Evolutionary conservation across 2,113 vertebrate species (phyloP).

Genomic region (Sterrhoptilus dennistouni): DNA sequence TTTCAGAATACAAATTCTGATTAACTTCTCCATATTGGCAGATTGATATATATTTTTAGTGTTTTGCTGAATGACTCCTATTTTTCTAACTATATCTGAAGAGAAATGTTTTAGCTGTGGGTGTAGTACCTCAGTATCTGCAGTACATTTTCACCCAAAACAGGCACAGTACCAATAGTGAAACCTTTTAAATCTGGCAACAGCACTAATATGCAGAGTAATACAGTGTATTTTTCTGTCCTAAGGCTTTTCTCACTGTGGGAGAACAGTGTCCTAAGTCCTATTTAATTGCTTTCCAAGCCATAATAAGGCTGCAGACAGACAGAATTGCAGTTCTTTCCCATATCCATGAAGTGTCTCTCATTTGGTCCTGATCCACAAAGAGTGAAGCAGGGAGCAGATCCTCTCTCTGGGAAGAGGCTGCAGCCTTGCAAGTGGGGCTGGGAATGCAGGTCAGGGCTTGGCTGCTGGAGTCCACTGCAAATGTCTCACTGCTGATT

Average conservation of each 20-base stretch:
- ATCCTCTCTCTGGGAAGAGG: background rate
- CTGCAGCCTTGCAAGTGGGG: background rate
- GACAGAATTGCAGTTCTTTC: background rate
- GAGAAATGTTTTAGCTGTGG: background rate
- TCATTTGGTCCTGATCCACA: background rate
- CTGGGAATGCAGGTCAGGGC: background rate
- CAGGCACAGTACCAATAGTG: background rate
- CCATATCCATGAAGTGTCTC: background rate
- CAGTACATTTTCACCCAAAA: background rate
- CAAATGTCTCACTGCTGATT: background rate
- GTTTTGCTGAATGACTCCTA: background rate
- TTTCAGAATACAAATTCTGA: background rate
- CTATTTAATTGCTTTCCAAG: slow-evolving; percentile 22
- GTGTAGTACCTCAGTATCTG: background rate
- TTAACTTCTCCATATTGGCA: background rate
- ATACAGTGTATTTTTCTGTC: background rate
- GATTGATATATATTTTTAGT: background rate
- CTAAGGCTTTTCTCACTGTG: background rate
- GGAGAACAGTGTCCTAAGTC: slow-evolving; percentile 1
- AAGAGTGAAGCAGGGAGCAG: background rate
- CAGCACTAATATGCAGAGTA: background rate
- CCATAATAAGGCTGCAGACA: background rate
- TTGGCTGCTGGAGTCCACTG: background rate
- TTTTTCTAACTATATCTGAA: background rate
- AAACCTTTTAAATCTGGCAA: background rate